phyloP scores from a whole-genome alignment of 2,888 invertebrate species.

The Mesoligia furuncula region DNA sequence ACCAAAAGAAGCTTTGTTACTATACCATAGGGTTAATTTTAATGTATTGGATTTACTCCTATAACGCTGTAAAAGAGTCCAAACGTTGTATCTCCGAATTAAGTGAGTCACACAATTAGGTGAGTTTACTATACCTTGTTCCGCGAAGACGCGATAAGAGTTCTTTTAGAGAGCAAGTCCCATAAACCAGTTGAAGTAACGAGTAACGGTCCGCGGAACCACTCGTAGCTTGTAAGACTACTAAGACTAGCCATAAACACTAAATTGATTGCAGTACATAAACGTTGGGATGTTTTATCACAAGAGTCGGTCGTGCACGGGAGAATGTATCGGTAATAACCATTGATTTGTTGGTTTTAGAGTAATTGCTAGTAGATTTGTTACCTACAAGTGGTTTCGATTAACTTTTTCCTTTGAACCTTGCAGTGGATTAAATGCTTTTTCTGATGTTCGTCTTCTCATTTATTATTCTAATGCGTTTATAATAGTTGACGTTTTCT shows the following conservation, averaged over 20 bases:
- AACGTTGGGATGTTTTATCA: slow-evolving; percentile 43
- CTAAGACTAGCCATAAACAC: slow-evolving; percentile 46
- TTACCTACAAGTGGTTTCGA: slow-evolving; percentile 5
- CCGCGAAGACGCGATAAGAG: slow-evolving; percentile 7
- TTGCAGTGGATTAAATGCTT: background rate
- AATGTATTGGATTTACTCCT: no score
- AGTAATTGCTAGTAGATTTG: slow-evolving; percentile 23
- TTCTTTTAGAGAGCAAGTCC: slow-evolving; percentile 19
- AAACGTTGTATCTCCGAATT: no score
- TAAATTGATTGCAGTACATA: slow-evolving; percentile 47
- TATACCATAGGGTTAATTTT: no score
- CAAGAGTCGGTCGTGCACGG: slow-evolving; percentile 6
- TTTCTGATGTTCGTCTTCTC: background rate
- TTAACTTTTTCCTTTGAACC: background rate
- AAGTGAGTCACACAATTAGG: no score
- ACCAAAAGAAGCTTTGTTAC: no score
- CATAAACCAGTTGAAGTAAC: slow-evolving; percentile 53
- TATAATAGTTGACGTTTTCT: background rate
- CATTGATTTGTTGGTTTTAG: slow-evolving; percentile 44
- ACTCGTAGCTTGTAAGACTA: slow-evolving; percentile 16
- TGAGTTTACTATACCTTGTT: no score
- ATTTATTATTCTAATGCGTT: background rate
- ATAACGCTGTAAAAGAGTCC: no score
- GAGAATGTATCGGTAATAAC: slow-evolving; percentile 30
- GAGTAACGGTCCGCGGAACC: background rate